These are phyloP conservation scores for Ptiloglossa arizonensis DNA, from an alignment of 1,140 invertebrate genomes.

Conservation along the genomic window DNA sequence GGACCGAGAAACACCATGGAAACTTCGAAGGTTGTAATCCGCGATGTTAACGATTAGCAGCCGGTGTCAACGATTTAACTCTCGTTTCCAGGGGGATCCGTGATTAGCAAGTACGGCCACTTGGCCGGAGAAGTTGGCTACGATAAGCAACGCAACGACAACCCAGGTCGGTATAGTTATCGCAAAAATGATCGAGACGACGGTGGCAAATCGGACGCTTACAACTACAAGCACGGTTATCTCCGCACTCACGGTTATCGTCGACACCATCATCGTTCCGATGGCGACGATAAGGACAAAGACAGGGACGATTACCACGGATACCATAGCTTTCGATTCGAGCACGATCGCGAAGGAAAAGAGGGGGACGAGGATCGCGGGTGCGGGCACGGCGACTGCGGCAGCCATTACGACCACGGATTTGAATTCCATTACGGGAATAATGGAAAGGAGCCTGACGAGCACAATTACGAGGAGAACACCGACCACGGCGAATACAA, in stretches of 20 bases:
- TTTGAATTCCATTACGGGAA: constrained; percentile 5
- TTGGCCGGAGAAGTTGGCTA: background rate
- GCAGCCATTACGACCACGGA: background rate
- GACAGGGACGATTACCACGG: background rate
- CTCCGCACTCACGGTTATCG: background rate
- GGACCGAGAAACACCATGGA: constrained; percentile 9
- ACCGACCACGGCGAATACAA: background rate
- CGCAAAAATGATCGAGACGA: background rate
- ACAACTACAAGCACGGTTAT: constrained; percentile 10
- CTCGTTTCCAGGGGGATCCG: background rate
- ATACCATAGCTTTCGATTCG: background rate
- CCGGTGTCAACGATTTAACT: background rate
- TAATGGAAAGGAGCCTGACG: background rate
- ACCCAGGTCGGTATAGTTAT: background rate
- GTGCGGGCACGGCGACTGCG: background rate
- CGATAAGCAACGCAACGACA: background rate
- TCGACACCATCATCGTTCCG: background rate
- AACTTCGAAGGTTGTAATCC: constrained; percentile 16
- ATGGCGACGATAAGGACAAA: background rate
- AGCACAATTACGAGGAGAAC: too few relatives aligned
- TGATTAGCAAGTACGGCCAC: background rate
- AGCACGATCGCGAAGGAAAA: background rate
- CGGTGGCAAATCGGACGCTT: background rate
- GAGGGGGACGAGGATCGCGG: background rate
- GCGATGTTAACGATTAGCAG: too few relatives aligned